Conservation (phyloP, 2,113 vertebrate species). For the Oreochromis aureus region DNA sequence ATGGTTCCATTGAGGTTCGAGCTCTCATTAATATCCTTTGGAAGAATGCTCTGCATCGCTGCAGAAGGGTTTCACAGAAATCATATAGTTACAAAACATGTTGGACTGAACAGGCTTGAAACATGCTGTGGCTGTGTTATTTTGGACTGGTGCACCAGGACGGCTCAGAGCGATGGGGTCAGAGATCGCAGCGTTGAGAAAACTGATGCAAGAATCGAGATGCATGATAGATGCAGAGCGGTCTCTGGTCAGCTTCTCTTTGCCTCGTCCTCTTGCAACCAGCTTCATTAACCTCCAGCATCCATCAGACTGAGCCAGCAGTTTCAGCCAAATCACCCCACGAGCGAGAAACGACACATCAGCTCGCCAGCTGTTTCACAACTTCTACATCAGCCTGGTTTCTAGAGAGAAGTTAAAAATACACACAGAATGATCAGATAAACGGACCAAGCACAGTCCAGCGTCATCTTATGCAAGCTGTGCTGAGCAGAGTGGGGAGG, state of each 20-base stretch:
- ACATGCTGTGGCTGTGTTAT: background rate
- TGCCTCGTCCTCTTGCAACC: background rate
- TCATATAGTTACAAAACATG: background rate
- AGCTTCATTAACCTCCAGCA: background rate
- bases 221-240: background rate
- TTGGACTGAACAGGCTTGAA: background rate
- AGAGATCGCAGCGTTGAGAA: background rate
- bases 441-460: background rate
- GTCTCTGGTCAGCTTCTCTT: background rate
- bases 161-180: background rate
- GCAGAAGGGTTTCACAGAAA: background rate
- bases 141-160: background rate
- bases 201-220: background rate
- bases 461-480: conserved; percentile 9
- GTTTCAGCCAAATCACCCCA: background rate
- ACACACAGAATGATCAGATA: conserved; percentile 9
- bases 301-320: conserved; percentile 11
- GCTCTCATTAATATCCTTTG: background rate
- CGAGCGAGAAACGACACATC: background rate
- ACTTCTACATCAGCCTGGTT: background rate
- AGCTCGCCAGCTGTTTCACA: conserved; percentile 31
- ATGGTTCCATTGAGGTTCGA: background rate
- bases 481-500: conserved; percentile 13
- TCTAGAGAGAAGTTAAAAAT: conserved; percentile 24
- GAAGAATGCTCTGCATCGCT: background rate